Evolutionary conservation across 2,888 invertebrate genomes (phyloP), one percentile per base, ranked within the genome.

Genomic region (Amphipyra tragopoginis): DNA sequence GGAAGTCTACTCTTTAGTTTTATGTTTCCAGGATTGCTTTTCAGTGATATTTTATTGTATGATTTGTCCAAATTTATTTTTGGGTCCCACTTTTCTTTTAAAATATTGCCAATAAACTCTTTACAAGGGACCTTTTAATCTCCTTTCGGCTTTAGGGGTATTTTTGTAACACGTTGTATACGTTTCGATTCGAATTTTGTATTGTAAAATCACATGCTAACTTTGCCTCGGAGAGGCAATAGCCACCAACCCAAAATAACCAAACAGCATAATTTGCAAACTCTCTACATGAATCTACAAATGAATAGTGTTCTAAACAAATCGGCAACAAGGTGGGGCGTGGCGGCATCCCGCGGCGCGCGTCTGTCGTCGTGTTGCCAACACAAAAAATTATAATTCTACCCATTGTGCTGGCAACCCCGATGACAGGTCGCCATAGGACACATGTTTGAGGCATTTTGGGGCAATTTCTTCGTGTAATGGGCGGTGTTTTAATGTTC

Each of bases 401-500:
- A 79, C 81, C 91, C 77, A 91, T 93, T 93, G 93, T 93, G 75
- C 80, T 90, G 86, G 91, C 90, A 91, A 85, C 93, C 92, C 93
- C 87, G 94, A 93, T 93, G 94, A 94, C 94, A 94, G 93, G 92
- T 94, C 93, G 89, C 92, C 78, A 88, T 91, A 88, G 90, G 93
- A 93, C 94, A 94, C 93, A 94, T 94, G 93, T 94, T 93, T 89
- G 86, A 90, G 90, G 92, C 93, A 93, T 93, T 93, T 92, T 90
- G 82, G 93, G 92, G 90, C 93, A 91, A 94, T 94, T 94, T 90
- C 92, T 91, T 85, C 84, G 86, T 83, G 83, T 93, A 93, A 94
- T 93, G 89, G 92, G 89, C 86, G 89, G 90, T 91, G 89, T 93
- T 93, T 91, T 93, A 93, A 93, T 92, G 93, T 90, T 88, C 86